A percentile compares a stretch with the other conserved stretches of the same genome.
These are phyloP conservation scores for Saccostrea glomerata DNA, from an alignment of 1,140 invertebrate species.

Conservation along the genomic window DNA sequence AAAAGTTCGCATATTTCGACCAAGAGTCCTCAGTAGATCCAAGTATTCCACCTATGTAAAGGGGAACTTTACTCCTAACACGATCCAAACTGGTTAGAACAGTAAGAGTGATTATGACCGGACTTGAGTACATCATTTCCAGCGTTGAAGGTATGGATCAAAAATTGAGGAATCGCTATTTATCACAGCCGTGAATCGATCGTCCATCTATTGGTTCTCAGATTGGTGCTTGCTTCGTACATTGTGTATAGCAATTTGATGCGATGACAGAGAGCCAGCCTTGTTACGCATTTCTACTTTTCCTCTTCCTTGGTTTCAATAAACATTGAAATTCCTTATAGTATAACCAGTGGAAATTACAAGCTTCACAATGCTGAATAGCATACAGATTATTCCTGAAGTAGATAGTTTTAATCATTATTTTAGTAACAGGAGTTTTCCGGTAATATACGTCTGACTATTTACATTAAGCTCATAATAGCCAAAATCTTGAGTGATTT, in stretches of 20 bases:
- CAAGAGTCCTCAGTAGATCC: background rate
- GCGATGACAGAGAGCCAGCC: background rate
- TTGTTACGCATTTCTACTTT: no score
- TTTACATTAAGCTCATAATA: no score
- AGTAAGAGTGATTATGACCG: background rate
- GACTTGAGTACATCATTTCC: background rate
- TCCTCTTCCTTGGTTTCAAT: no score
- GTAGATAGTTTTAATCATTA: no score
- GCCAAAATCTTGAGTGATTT: no score
- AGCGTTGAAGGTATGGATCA: background rate
- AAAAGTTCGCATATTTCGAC: constrained; percentile 10
- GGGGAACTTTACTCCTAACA: background rate
- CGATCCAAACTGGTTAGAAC: background rate
- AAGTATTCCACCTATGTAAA: background rate
- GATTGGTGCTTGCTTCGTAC: background rate
- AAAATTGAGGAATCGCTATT: background rate
- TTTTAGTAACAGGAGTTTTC: no score
- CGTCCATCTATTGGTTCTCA: background rate
- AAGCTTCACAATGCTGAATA: no score
- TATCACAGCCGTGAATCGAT: background rate
- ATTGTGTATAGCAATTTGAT: background rate
- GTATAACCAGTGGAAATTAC: no score
- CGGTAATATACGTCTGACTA: no score
- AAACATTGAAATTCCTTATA: no score
- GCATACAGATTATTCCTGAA: no score